phyloP scores from a whole-genome alignment of 2,888 invertebrate genomes.

The Trichogramma evanescens region DNA sequence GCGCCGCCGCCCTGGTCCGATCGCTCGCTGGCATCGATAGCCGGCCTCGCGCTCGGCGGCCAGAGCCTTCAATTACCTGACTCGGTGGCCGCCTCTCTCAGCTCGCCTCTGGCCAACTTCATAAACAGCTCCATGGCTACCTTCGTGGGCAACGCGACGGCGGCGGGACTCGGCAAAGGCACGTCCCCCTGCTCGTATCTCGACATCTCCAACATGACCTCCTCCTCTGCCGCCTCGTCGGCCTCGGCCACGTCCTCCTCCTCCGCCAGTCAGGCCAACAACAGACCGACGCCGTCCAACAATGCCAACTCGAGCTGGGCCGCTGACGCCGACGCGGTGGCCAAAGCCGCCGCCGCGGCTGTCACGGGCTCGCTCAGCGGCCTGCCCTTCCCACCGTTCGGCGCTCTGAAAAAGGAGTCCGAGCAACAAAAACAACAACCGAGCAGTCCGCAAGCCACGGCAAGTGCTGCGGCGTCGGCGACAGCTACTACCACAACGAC shows the following conservation, averaged over 20 bases:
- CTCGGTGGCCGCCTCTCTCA: slow-evolving; percentile 34
- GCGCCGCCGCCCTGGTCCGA: slow-evolving; percentile 35
- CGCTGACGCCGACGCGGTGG: neutral
- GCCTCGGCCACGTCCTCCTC: neutral
- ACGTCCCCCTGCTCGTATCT: slow-evolving; percentile 40
- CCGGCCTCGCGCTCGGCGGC: slow-evolving; percentile 26
- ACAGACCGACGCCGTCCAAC: neutral
- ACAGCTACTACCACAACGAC: slow-evolving; percentile 13
- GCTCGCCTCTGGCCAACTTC: slow-evolving; percentile 43
- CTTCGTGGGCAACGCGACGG: slow-evolving; percentile 39
- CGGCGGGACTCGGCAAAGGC: slow-evolving; percentile 40
- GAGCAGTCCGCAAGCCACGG: slow-evolving; percentile 17
- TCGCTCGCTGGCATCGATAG: slow-evolving; percentile 32
- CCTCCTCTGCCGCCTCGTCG: slow-evolving; percentile 23
- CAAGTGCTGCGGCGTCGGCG: slow-evolving; percentile 26
- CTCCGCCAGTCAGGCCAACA: too few species aligned
- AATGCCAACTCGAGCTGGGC: neutral
- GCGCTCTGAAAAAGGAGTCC: neutral
- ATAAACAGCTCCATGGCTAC: slow-evolving; percentile 42
- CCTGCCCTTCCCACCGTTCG: slow-evolving; percentile 2
- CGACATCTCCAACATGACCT: slow-evolving; percentile 46
- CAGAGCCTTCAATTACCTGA: slow-evolving; percentile 31
- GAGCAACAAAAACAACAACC: slow-evolving; percentile 20
- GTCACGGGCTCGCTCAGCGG: neutral
- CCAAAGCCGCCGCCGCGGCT: slow-evolving; percentile 6